phyloP scores from a whole-genome alignment of 1,140 invertebrate species.

The Meloidogyne exigua region DNA sequence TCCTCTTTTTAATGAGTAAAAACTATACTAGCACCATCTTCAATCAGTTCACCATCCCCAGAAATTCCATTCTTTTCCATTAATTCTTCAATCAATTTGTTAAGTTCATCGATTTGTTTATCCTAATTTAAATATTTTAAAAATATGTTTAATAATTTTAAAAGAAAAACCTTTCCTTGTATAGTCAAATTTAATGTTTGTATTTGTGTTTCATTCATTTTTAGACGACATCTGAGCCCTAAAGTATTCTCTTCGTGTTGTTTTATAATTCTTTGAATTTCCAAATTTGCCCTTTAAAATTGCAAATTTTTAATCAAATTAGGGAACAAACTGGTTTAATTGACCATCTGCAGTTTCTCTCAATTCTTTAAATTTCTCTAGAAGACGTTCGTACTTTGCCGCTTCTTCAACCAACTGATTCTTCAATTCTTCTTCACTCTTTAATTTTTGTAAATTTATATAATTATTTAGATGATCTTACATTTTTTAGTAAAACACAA shows the following conservation, averaged over 20 bases:
- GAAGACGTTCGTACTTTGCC: slow-evolving; percentile 30
- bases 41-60: background rate
- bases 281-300: slow-evolving; percentile 33
- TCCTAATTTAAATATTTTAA: slow-evolving; percentile 18
- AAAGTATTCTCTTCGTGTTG: slow-evolving; percentile 42
- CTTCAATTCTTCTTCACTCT: slow-evolving; percentile 38
- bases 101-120: slow-evolving; percentile 27
- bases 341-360: slow-evolving; percentile 20
- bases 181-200: slow-evolving; percentile 34
- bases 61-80: slow-evolving; percentile 30
- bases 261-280: slow-evolving; percentile 30
- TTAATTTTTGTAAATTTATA: slow-evolving; percentile 30
- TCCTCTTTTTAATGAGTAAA: background rate
- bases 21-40: slow-evolving; percentile 5
- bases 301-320: slow-evolving; percentile 8
- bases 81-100: slow-evolving; percentile 28
- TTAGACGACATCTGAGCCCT: slow-evolving; percentile 34
- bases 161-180: slow-evolving; percentile 27
- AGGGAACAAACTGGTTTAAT: slow-evolving; percentile 23
- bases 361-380: slow-evolving; percentile 23
- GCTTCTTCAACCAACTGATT: slow-evolving; percentile 33
- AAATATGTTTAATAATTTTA: background rate
- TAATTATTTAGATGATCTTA: slow-evolving; percentile 6
- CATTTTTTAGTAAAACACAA: slow-evolving; percentile 36
- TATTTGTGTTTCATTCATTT: slow-evolving; percentile 38